These are phyloP conservation scores for Stenchaetothrips biformis DNA, from an alignment of 2,888 invertebrate species.

Conservation along the genomic window DNA sequence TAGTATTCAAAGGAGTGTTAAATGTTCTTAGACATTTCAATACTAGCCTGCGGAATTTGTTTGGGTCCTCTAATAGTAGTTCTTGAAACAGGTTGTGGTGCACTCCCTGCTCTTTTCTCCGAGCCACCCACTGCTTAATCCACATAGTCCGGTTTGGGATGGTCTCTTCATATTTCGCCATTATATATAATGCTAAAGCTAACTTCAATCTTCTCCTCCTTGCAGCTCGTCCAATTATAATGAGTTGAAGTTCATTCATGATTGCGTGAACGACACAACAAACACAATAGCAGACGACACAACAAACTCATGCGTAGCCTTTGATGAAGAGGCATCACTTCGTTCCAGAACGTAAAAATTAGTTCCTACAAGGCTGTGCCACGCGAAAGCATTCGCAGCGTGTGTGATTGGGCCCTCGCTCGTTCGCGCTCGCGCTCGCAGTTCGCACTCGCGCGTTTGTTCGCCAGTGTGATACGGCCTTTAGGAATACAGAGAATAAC, in stretches of 20 bases:
- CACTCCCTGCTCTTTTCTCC: not conserved
- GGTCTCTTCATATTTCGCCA: not conserved
- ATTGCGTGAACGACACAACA: not conserved
- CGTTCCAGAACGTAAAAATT: not conserved
- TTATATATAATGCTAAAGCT: not conserved
- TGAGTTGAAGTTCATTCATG: not conserved
- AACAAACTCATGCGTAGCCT: not conserved
- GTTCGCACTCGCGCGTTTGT: not conserved
- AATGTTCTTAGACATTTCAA: not conserved
- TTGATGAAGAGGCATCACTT: not conserved
- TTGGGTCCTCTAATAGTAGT: constrained; percentile 5
- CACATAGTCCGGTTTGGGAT: not conserved
- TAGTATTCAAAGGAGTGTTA: not conserved
- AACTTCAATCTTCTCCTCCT: not conserved
- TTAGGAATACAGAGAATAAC: not conserved
- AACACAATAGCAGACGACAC: not conserved
- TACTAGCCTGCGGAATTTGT: not conserved
- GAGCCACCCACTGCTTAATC: not conserved
- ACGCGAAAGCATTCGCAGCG: not conserved
- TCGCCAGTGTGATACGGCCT: not conserved
- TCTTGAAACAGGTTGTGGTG: constrained; percentile 8
- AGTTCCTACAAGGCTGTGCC: not conserved
- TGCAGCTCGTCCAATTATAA: not conserved
- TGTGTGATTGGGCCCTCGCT: not conserved
- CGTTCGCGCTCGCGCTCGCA: not conserved